These are phyloP conservation scores for Zaprionus africanus DNA, from an alignment of 1,140 invertebrate genomes.

Conservation along the genomic window DNA sequence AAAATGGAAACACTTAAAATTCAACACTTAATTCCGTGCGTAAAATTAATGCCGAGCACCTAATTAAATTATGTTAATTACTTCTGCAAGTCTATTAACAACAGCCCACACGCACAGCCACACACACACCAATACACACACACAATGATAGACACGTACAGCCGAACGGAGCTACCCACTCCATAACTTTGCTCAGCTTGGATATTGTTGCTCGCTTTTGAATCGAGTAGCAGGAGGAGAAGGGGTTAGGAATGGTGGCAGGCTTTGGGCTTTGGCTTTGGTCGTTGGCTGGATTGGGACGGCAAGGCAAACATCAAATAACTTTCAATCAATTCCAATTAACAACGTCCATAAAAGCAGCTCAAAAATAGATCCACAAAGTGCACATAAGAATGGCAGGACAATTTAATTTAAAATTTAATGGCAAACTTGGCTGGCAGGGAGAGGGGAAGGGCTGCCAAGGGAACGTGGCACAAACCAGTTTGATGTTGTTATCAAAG, in stretches of 20 bases:
- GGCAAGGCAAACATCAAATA: constrained; percentile 79
- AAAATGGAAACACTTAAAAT: constrained; percentile 82
- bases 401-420: constrained; percentile 83
- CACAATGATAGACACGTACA: constrained; percentile 33
- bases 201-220: constrained; percentile 4
- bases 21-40: constrained; percentile 82
- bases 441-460: neutral
- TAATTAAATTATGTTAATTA: constrained; percentile 84
- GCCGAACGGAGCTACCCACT: neutral
- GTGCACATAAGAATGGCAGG: constrained; percentile 70
- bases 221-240: neutral
- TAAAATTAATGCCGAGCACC: constrained; percentile 83
- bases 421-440: constrained; percentile 48
- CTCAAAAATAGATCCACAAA: constrained; percentile 72
- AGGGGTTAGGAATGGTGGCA: neutral
- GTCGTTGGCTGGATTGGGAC: constrained; percentile 22
- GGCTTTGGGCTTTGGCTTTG: constrained; percentile 31
- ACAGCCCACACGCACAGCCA: constrained; percentile 38
- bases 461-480: constrained; percentile 25
- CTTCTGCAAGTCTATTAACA: constrained; percentile 76
- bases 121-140: constrained; percentile 27
- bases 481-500: constrained; percentile 78
- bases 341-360: constrained; percentile 66
- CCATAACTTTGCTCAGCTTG: constrained; percentile 30
- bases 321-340: constrained; percentile 83